phyloP scores from a whole-genome alignment of 2,888 invertebrate species.

The Argynnis bischoffii region DNA sequence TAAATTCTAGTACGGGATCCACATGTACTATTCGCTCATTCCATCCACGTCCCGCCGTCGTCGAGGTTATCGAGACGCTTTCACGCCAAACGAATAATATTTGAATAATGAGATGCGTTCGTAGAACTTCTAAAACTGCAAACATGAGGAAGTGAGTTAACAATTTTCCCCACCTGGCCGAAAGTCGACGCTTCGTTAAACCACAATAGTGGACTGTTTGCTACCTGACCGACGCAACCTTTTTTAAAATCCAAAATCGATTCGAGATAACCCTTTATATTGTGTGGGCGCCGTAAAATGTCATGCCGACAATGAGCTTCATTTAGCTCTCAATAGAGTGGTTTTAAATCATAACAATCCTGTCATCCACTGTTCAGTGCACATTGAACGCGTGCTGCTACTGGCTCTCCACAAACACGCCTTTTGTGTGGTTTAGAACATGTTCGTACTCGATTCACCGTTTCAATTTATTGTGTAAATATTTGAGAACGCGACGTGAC shows the following conservation, averaged over 20 bases:
- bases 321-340: constrained; percentile 56
- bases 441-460: constrained; percentile 46
- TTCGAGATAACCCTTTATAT: constrained; percentile 57
- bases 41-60: constrained; percentile 62
- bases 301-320: constrained; percentile 65
- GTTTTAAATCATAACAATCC: constrained; percentile 65
- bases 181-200: constrained; percentile 64
- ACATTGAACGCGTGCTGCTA: constrained; percentile 59
- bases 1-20: constrained; percentile 49
- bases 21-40: constrained; percentile 59
- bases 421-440: constrained; percentile 48
- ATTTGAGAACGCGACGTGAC: constrained; percentile 58
- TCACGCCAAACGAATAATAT: constrained; percentile 76
- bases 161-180: constrained; percentile 64
- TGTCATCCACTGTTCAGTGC: constrained; percentile 52
- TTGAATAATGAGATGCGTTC: constrained; percentile 74
- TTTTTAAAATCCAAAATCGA: constrained; percentile 29
- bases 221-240: constrained; percentile 62
- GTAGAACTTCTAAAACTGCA: constrained; percentile 74
- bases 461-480: constrained; percentile 51
- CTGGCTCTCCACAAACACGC: constrained; percentile 58
- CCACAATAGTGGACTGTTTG: constrained; percentile 64
- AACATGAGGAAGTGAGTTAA: constrained; percentile 48
- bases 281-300: constrained; percentile 66
- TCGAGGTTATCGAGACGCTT: constrained; percentile 74